A percentile compares a stretch with the other conserved stretches of the same genome.
These are phyloP conservation scores for Gibbula magus DNA, from an alignment of 2,888 invertebrate species.

Conservation along the genomic window DNA sequence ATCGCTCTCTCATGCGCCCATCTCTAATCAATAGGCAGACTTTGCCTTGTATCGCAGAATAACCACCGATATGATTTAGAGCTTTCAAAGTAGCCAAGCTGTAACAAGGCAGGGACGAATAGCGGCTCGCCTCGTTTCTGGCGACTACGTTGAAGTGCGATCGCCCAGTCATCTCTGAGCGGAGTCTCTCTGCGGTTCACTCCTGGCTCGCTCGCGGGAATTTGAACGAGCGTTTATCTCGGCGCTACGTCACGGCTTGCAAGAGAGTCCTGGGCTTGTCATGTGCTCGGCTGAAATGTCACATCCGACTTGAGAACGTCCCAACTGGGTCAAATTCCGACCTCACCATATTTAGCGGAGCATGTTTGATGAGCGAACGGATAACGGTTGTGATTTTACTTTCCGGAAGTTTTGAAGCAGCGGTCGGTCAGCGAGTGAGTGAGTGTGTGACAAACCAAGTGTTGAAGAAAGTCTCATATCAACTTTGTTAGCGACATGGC, in stretches of 20 bases:
- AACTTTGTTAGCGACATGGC: constrained; percentile 1
- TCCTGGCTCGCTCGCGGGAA: background rate
- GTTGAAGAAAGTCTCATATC: background rate
- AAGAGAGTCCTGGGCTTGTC: background rate
- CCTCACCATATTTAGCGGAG: constrained; percentile 1
- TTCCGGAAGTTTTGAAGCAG: background rate
- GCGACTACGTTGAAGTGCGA: too few relatives aligned
- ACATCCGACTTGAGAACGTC: constrained; percentile 4
- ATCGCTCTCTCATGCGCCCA: background rate
- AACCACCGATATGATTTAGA: constrained; percentile 10
- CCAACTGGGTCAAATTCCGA: constrained; percentile 5
- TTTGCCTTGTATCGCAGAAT: background rate
- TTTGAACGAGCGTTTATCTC: constrained; percentile 12
- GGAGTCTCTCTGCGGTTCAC: too few relatives aligned
- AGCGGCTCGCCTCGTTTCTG: background rate
- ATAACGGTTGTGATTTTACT: background rate
- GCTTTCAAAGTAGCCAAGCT: constrained; percentile 10
- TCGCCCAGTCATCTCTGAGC: too few relatives aligned
- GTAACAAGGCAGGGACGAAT: background rate
- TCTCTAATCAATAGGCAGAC: background rate
- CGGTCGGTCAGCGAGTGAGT: background rate
- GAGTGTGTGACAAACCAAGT: background rate
- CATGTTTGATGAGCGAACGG: background rate
- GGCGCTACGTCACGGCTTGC: background rate
- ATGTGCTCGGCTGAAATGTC: background rate